A percentile compares a stretch with the other conserved stretches of the same genome.
Evolutionary conservation across 2,797 vertebrate genomes (phyloP).

Genomic region (Mormyrops boulengeri): DNA sequence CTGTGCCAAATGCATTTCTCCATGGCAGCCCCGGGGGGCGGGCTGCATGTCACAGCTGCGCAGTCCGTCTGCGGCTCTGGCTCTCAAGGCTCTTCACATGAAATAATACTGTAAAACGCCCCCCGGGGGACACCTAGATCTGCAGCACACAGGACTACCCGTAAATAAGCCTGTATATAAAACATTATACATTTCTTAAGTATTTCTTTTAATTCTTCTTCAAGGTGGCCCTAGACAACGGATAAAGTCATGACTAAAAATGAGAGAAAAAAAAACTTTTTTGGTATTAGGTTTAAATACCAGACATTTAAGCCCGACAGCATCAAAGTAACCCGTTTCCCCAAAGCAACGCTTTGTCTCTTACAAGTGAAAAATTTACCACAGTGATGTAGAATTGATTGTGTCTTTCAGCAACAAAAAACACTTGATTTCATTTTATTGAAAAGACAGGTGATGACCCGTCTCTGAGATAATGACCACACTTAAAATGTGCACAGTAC

Average conservation of each 20-base stretch:
- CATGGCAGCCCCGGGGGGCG: not conserved
- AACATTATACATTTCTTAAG: not conserved
- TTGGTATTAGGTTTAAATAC: not conserved
- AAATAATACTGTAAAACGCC: not conserved
- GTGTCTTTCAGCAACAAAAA: not conserved
- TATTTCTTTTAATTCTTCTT: not conserved
- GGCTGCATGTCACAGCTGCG: not conserved
- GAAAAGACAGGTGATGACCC: not conserved
- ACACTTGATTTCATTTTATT: not conserved
- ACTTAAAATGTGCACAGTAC: not conserved
- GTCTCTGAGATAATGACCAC: not conserved
- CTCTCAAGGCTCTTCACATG: not conserved
- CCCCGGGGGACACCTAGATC: not conserved
- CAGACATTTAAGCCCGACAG: not conserved
- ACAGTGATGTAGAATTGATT: not conserved
- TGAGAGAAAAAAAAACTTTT: not conserved
- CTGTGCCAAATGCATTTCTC: not conserved
- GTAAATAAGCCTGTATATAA: not conserved
- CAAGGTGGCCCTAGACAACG: not conserved
- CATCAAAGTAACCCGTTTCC: not conserved
- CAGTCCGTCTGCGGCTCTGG: not conserved
- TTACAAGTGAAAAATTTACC: not conserved
- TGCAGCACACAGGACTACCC: not conserved
- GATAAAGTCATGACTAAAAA: not conserved
- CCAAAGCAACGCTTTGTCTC: not conserved